Evolutionary conservation across 30 jellyfish, hydroid and myxozoan genomes (phyloP), one percentile per base, ranked within the genome.

Genomic region (Chrysaora quinquecirrha): DNA sequence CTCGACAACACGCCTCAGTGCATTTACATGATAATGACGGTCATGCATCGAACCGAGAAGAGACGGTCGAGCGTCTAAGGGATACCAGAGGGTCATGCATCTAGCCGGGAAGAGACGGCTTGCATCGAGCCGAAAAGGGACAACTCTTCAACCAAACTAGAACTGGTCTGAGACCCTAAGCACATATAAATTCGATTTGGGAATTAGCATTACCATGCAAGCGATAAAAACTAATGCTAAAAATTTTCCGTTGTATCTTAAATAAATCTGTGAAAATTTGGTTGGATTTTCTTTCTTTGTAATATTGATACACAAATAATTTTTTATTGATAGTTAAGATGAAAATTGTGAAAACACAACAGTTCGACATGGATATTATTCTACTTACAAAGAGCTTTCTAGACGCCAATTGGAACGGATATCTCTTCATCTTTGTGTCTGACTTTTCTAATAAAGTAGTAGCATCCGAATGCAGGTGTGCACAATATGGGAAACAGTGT

Each of bases 391-490:
- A 14, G 14, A 6, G 54, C 6, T 38, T 29, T 6, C 32, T 69
- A 80, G 31, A 80, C 90, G 28, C 90, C 90, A 48, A 80, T 80
- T 0, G 90, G 90, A 28, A 80, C 90, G 16, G 83, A 52, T 52
- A 52, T 80, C 73, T 63, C 73, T 50, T 80, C 90, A 32, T 66
- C 90, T 64, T 32, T 66, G 62, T 62, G 72, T 43, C 83, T 34
- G 82, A 80, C 75, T 65, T 80, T 80, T 34, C 71, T 79, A 12
- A 65, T 30, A 52, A 64, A 66, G 31, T 80, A 56, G 35, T 80
- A 80, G 70, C 90, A 31, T 4, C 69, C 90, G 61, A 80, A 80
- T 0, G 32, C 81, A 6, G 96, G 96, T 12, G 88, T 86, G 76
- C 73, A 80, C 47, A 80, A 2, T 32, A 87, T 67, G 52, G 90